Evolutionary conservation across 2,888 invertebrate genomes (phyloP).

Genomic region (Bedellia somnulentella): DNA sequence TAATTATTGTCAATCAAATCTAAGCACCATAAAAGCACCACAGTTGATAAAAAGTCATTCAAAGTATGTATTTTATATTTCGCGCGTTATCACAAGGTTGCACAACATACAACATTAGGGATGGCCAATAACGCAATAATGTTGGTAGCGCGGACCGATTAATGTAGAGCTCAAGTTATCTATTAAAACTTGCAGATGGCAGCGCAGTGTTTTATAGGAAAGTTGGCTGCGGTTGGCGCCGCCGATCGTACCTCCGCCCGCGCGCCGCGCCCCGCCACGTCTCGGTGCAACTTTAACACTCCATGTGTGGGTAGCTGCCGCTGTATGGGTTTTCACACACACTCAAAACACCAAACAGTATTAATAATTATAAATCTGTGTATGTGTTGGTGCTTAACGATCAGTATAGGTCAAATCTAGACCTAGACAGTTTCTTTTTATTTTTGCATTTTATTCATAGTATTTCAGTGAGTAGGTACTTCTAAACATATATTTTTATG

Average conservation of each 20-base stretch:
- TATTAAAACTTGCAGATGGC: conserved; percentile 60
- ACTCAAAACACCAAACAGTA: no score
- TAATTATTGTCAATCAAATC: conserved; percentile 11
- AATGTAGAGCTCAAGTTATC: conserved; percentile 51
- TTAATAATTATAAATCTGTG: no score
- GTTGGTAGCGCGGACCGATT: conserved; percentile 47
- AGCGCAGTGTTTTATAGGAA: conserved; percentile 53
- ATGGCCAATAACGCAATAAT: conserved; percentile 25
- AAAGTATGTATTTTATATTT: conserved; percentile 28
- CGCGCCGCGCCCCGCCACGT: conserved; percentile 14
- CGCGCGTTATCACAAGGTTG: conserved; percentile 28
- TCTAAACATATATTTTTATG: no score
- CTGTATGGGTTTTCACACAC: conserved; percentile 9
- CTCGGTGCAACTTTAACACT: conserved; percentile 11
- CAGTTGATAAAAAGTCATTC: conserved; percentile 8
- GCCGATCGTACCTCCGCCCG: conserved; percentile 18
- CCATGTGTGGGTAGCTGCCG: conserved; percentile 8
- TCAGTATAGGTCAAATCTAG: no score
- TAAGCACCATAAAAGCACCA: conserved; percentile 5
- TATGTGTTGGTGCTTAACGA: no score
- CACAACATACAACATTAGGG: conserved; percentile 37
- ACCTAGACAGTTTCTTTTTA: no score
- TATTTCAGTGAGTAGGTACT: no score
- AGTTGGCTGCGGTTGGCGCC: conserved; percentile 25
- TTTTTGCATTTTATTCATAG: no score